A percentile compares a stretch with the other conserved stretches of the same genome.
phyloP scores from a whole-genome alignment of 2,888 invertebrate species.

The Diplazon laetatorius region DNA sequence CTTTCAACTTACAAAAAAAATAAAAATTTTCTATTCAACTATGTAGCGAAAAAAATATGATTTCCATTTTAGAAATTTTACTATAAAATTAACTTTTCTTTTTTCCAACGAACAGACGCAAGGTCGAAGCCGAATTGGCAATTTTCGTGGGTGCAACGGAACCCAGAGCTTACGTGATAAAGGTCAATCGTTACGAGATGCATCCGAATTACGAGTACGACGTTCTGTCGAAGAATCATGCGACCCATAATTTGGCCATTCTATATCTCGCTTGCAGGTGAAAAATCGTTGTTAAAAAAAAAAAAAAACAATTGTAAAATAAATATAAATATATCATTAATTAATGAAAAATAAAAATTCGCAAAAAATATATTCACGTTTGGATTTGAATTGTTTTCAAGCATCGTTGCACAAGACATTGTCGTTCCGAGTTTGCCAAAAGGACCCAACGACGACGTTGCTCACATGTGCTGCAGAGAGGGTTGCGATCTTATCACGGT shows the following conservation, averaged over 20 bases:
- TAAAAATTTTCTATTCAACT: too few relatives aligned
- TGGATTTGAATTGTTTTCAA: constrained; percentile 45
- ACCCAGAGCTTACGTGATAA: constrained; percentile 66
- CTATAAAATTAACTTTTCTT: too few relatives aligned
- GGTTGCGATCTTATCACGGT: constrained; percentile 68
- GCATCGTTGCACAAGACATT: constrained; percentile 58
- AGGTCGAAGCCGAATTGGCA: constrained; percentile 65
- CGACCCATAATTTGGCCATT: constrained; percentile 68
- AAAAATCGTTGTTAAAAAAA: constrained; percentile 7
- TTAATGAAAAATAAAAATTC: too few relatives aligned
- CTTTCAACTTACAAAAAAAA: too few relatives aligned
- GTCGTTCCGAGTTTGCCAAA: constrained; percentile 66
- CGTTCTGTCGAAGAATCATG: constrained; percentile 62
- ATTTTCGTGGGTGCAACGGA: constrained; percentile 66
- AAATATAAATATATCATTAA: background rate
- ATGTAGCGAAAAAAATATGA: too few relatives aligned
- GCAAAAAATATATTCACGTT: too few relatives aligned
- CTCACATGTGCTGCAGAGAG: constrained; percentile 69
- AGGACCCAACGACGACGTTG: constrained; percentile 65
- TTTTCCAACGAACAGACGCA: constrained; percentile 60
- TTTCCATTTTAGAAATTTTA: too few relatives aligned
- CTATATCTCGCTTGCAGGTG: constrained; percentile 70
- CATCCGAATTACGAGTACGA: constrained; percentile 69
- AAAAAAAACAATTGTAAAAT: background rate
- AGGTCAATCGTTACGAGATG: constrained; percentile 66